Base-by-base conservation (phyloP, 2,888 invertebrate species). In the Barypeithes pellucidus region DNA sequence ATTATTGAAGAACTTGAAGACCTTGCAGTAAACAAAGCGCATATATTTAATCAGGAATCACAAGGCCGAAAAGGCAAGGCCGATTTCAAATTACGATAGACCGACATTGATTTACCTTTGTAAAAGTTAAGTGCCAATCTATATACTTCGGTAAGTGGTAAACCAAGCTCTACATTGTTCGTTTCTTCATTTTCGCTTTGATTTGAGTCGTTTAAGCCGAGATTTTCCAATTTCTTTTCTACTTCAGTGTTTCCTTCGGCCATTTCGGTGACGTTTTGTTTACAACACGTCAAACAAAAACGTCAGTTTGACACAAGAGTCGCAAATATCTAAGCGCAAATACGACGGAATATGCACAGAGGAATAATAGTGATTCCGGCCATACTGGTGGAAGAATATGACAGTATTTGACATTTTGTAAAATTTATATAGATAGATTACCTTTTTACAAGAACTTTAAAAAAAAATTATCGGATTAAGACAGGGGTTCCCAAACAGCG, bases 81-180 rank as follows among this genome's bases (percentile, higher is more conserved):
- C 33, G 39, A 12, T 18, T 33, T 2, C 45, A 7, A 61, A 45
- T 52, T 43, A 52, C n/a, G 47, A 29, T 33, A 50, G 20, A 41
- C 12, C 45, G 43, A 57, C 11, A 69, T 60, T 59, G 60, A 72
- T 83, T 80, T 89, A 97, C 98, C 98, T 93, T 96, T 97, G 84
- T 96, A 98, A 88, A 97, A 98, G 83, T 91, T 90, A 73, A 97
- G 88, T 33, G 96, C 96, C 81, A 97, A 89, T 87, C 93, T 94
- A 87, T 97, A 98, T 62, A 98, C 91, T 82, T 96, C 95, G 82
- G 91, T 89, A 72, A 93, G 84, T 52, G 92, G 90, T 81, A 93
- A 88, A 60, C 92, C 91, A 91, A 92, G 92, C 88, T 92, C 82
- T 62, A 80, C 52, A 63, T 76, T 79, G 52, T 80, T 78, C 60